Percentiles rank a stretch among this genome's conserved stretches.
phyloP scores from a whole-genome alignment of 2,797 vertebrate species.

The Siniperca obscura region DNA sequence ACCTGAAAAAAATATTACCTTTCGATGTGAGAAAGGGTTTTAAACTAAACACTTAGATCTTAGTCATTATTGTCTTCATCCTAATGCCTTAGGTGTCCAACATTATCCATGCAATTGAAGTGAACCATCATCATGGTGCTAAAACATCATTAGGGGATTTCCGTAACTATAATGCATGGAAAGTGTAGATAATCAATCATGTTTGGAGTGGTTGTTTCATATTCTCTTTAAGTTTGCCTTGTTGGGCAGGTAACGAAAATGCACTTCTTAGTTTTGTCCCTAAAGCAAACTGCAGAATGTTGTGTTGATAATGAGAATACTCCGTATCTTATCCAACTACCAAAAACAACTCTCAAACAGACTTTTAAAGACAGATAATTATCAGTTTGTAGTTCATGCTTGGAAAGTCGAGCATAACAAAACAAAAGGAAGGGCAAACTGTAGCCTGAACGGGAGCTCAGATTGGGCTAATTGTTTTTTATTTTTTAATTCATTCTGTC shows the following conservation, averaged over 20 bases:
- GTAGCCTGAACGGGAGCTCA: background rate
- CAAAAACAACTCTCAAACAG: background rate
- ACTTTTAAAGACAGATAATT: background rate
- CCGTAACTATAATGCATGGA: background rate
- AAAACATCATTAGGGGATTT: background rate
- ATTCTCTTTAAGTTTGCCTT: background rate
- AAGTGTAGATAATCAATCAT: too few relatives aligned
- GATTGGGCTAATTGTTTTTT: background rate
- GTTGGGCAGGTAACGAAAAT: background rate
- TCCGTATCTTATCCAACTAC: background rate
- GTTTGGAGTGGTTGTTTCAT: background rate
- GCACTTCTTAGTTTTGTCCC: background rate
- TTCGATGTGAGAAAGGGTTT: background rate
- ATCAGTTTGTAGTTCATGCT: background rate
- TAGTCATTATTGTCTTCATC: background rate
- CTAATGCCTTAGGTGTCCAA: background rate
- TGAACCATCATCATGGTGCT: background rate
- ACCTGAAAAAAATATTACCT: background rate
- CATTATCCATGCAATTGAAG: background rate
- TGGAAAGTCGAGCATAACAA: too few relatives aligned
- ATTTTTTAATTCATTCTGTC: background rate
- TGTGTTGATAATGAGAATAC: background rate
- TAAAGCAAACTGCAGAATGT: background rate
- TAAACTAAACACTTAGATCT: background rate
- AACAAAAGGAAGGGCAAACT: background rate